phyloP scores from a whole-genome alignment of 2,888 invertebrate genomes.

The Hylaea fasciaria region DNA sequence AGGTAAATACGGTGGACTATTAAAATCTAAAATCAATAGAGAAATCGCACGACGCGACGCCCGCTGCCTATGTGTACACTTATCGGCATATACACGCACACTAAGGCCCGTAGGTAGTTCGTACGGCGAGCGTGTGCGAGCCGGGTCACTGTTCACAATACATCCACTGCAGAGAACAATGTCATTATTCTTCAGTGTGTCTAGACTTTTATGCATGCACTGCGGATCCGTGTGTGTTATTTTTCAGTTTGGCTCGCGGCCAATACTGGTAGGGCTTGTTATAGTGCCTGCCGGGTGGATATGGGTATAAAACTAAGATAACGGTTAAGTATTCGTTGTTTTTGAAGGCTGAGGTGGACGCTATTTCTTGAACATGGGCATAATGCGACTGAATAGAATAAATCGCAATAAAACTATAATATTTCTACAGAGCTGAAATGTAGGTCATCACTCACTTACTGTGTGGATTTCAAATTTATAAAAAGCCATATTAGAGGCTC shows the following conservation, averaged over 20 bases:
- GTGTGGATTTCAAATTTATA: no score
- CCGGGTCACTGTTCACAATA: constrained; percentile 58
- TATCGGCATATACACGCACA: constrained; percentile 68
- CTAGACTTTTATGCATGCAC: constrained; percentile 64
- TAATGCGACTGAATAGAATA: no score
- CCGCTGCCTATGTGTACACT: constrained; percentile 63
- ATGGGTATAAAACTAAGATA: no score
- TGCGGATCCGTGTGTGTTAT: constrained; percentile 44
- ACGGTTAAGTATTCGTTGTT: no score
- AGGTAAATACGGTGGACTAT: constrained; percentile 64
- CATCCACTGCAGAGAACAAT: constrained; percentile 73
- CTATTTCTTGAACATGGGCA: no score
- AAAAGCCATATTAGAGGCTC: no score
- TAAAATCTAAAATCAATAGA: constrained; percentile 77
- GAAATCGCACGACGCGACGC: constrained; percentile 71
- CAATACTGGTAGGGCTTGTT: constrained; percentile 36
- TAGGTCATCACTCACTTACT: no score
- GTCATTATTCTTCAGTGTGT: constrained; percentile 60
- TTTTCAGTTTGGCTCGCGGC: constrained; percentile 58
- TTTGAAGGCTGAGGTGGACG: no score
- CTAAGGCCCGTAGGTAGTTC: constrained; percentile 46
- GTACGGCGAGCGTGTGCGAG: constrained; percentile 53
- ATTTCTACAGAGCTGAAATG: no score
- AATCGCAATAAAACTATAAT: no score
- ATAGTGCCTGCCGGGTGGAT: no score